These are phyloP conservation scores for Pyrochroa serraticornis DNA, from an alignment of 2,888 invertebrate genomes.

Conservation along the genomic window DNA sequence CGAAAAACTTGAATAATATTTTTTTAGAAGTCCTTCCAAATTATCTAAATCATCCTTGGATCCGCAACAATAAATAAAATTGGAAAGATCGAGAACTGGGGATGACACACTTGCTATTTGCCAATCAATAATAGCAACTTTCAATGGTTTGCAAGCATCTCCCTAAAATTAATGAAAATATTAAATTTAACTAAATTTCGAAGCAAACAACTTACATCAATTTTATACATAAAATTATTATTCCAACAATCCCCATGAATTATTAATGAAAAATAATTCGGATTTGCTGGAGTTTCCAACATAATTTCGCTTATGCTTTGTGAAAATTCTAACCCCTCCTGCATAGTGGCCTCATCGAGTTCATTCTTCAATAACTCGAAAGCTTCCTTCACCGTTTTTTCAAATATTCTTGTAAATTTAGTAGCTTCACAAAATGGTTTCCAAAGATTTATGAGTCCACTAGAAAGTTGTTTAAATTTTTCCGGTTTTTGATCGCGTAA, in stretches of 20 bases:
- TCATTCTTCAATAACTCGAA: too few relatives aligned
- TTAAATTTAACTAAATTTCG: too few relatives aligned
- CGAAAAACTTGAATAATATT: constrained; percentile 8
- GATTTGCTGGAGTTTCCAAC: too few relatives aligned
- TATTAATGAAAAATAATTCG: constrained; percentile 26
- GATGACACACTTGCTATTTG: constrained; percentile 1
- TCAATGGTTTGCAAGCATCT: constrained; percentile 6
- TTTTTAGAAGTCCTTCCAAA: constrained; percentile 4
- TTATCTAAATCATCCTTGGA: constrained; percentile 6
- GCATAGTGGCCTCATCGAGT: too few relatives aligned
- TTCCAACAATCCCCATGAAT: constrained; percentile 49
- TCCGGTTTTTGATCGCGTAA: constrained; percentile 29
- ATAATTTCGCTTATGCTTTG: too few relatives aligned
- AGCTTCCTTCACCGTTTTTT: neutral
- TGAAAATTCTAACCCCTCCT: too few relatives aligned
- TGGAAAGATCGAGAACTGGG: constrained; percentile 1
- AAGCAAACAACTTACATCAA: constrained; percentile 36
- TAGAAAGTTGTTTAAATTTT: constrained; percentile 13
- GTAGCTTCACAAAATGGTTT: too few relatives aligned
- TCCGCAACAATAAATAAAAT: constrained; percentile 3
- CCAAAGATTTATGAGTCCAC: neutral
- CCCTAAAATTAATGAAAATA: too few relatives aligned
- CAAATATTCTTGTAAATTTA: too few relatives aligned
- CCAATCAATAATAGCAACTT: constrained; percentile 15
- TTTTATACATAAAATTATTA: constrained; percentile 49